Conservation (phyloP, 2,888 invertebrate genomes). For the Rapana venosa region DNA sequence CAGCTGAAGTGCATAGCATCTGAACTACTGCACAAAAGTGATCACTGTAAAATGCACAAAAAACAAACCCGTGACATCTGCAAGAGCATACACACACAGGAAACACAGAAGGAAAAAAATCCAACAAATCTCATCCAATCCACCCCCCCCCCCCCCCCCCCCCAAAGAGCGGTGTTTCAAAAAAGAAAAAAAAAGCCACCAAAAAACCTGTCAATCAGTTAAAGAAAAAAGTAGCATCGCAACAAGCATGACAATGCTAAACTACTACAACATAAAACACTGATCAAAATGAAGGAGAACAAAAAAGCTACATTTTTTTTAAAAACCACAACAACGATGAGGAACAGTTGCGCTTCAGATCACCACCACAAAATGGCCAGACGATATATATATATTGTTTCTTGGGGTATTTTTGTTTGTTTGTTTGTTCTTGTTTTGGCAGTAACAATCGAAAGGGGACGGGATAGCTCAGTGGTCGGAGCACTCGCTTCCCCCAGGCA, state of each 20-base stretch:
- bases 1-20: no score
- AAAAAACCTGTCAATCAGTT: not conserved
- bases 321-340: not conserved
- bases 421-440: no score
- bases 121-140: no score
- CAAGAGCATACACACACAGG: not conserved
- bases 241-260: not conserved
- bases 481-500: no score
- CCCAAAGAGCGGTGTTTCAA: not conserved
- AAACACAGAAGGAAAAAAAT: not conserved
- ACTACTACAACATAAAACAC: not conserved
- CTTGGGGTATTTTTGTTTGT: no score
- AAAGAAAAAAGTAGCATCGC: not conserved
- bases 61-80: not conserved
- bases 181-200: not conserved
- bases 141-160: no score
- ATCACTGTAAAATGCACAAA: not conserved
- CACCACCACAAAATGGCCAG: not conserved
- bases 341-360: slow-evolving; percentile 15
- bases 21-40: no score
- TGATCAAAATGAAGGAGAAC: not conserved
- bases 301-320: not conserved
- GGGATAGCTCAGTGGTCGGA: no score
- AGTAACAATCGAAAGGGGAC: no score
- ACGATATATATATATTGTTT: no score